These are phyloP conservation scores for Canis aureus DNA, from an alignment of 2,113 vertebrate genomes.

Conservation along the genomic window DNA sequence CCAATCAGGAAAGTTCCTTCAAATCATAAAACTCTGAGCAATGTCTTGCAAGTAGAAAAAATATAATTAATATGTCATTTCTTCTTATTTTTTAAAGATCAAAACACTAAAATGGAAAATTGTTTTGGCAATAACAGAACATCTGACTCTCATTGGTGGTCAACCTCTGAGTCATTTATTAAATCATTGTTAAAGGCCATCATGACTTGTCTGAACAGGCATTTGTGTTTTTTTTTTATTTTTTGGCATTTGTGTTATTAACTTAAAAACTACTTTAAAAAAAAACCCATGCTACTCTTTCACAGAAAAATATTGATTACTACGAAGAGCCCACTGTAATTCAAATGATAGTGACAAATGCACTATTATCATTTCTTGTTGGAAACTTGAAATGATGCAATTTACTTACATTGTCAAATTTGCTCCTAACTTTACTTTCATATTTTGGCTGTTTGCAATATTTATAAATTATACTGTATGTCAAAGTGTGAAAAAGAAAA, in stretches of 20 bases:
- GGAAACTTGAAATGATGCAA: slow-evolving; percentile 66
- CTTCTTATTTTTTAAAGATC: slow-evolving; percentile 41
- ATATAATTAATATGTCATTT: slow-evolving; percentile 49
- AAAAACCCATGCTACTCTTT: slow-evolving; percentile 60
- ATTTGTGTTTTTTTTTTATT: slow-evolving; percentile 58
- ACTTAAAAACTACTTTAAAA: slow-evolving; percentile 59
- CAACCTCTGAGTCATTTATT: slow-evolving; percentile 50
- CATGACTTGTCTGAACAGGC: slow-evolving; percentile 63
- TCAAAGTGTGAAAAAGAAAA: slow-evolving; percentile 59
- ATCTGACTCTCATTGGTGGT: slow-evolving; percentile 55
- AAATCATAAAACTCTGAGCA: slow-evolving; percentile 48
- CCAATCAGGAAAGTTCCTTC: neutral
- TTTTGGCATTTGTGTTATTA: slow-evolving; percentile 56
- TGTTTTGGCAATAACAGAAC: slow-evolving; percentile 58
- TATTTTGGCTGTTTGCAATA: slow-evolving; percentile 62
- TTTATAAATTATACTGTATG: slow-evolving; percentile 64
- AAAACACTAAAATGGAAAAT: slow-evolving; percentile 54
- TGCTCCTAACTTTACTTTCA: slow-evolving; percentile 62
- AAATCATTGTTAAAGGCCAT: slow-evolving; percentile 76
- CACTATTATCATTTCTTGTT: slow-evolving; percentile 63
- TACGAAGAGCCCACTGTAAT: slow-evolving; percentile 55
- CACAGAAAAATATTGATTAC: slow-evolving; percentile 59
- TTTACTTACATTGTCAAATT: slow-evolving; percentile 73
- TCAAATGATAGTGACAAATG: slow-evolving; percentile 71
- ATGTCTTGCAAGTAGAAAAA: slow-evolving; percentile 45